A percentile compares a stretch with the other conserved stretches of the same genome.
phyloP scores from a whole-genome alignment of 1,140 invertebrate genomes.

The Heliothis virescens region DNA sequence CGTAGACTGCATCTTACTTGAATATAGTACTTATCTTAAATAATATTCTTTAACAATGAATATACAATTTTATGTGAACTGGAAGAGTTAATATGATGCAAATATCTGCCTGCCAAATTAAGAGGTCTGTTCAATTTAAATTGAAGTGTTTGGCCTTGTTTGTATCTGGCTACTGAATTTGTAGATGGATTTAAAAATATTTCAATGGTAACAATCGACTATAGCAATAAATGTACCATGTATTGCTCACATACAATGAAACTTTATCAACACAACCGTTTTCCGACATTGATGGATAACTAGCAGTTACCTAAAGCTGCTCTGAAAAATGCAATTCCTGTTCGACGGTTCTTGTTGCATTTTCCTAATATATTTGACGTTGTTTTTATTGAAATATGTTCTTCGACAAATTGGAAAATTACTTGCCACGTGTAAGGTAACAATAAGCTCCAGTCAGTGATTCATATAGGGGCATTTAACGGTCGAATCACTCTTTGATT shows the following conservation, averaged over 20 bases:
- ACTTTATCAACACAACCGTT: neutral
- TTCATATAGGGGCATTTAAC: conserved; percentile 29
- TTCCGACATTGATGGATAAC: neutral
- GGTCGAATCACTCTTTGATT: conserved; percentile 34
- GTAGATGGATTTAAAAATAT: neutral
- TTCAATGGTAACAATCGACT: neutral
- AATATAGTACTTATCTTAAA: neutral
- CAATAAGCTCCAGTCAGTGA: conserved; percentile 30
- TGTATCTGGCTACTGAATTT: conserved; percentile 10
- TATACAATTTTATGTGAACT: neutral
- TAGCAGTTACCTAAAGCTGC: neutral
- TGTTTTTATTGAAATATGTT: conserved; percentile 20
- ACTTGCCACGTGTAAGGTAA: conserved; percentile 42
- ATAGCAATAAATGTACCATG: neutral
- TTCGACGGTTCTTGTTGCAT: neutral
- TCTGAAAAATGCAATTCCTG: conserved; percentile 3
- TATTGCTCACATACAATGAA: conserved; percentile 9
- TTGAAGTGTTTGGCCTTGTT: conserved; percentile 2
- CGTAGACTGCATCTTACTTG: neutral
- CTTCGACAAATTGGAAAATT: conserved; percentile 28
- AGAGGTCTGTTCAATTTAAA: conserved; percentile 32
- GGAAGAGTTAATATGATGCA: conserved; percentile 23
- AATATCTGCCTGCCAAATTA: conserved; percentile 20
- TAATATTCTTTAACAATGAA: conserved; percentile 9
- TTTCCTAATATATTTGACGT: conserved; percentile 22